Percentiles rank a stretch among this genome's conserved stretches.
Conservation (phyloP, 1,140 invertebrate genomes). For the Pogonus chalceus region DNA sequence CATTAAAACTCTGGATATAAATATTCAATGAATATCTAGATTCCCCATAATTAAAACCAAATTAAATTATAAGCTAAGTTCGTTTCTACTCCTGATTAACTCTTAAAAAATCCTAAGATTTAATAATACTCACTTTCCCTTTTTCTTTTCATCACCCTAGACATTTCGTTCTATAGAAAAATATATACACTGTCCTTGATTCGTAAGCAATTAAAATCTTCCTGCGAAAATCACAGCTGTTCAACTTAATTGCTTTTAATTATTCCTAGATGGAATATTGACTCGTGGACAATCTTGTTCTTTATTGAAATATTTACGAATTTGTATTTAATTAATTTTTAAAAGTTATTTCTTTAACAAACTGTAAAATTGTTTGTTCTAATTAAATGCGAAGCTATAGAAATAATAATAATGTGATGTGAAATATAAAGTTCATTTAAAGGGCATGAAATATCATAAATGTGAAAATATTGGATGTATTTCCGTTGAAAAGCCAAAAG, state of each 20-base stretch:
- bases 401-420: no score
- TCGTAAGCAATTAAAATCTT: neutral
- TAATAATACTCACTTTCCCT: neutral
- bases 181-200: neutral
- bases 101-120: slow-evolving; percentile 2
- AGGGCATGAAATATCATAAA: no score
- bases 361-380: no score
- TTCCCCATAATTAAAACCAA: neutral
- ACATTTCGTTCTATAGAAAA: neutral
- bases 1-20: neutral
- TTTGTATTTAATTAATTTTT: no score
- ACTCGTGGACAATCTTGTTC: no score
- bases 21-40: neutral
- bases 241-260: slow-evolving; percentile 2
- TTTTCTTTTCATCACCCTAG: neutral
- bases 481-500: no score
- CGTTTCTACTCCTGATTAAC: neutral
- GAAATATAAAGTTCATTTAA: no score
- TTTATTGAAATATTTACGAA: no score
- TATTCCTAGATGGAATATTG: no score
- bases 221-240: neutral
- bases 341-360: no score
- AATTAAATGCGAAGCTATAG: no score
- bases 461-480: no score
- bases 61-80: slow-evolving; percentile 1